Evolutionary conservation across 2,888 invertebrate species (phyloP), one percentile per base, ranked within the genome.

Genomic region (Nipponacmea schrenckii): DNA sequence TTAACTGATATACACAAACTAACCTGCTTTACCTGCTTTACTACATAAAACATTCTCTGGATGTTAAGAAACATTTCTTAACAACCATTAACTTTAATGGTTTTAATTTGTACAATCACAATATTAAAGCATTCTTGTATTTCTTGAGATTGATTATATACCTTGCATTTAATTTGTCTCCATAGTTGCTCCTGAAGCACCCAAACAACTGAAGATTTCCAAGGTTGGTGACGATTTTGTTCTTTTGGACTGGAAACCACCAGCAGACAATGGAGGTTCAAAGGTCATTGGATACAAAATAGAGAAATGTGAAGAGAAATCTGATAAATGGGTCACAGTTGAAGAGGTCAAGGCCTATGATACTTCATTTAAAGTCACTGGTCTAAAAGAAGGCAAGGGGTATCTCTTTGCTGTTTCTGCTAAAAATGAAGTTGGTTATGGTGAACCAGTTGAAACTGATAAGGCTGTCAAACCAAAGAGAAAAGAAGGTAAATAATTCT

Each of bases 401-500:
- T 96, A 96, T 85, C 92, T 94, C 90, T 95, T 96, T 91, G 91
- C 95, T 76, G 92, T 96, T 24, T 92, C 93, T 83, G 95, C 96
- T 0, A 93, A 93, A 79, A 96, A 96, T 89, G 93, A 94, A 17
- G 92, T 94, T 69, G 96, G 96, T 5, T 63, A 31, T 31, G 63
- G 73, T 20, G 67, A 67, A 17, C 63, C 64, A 62, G 69, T 44
- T 31, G 73, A 69, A 62, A 67, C 67, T 3, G 66, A 64, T 17
- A 46, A 66, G 48, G 70, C 69, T 63, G 64, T 73, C 31, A 63
- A 46, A 50, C 73, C 73, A 24, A 65, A 64, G 45, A 73, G 62
- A 44, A 44, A 31, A 64, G 70, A 64, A 70, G 70, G 70, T 72
- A 62, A 62, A 62, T 56, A 62, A n/a, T n/a, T 62, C 14, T 24